These are phyloP conservation scores for Calliopsis andreniformis DNA, from an alignment of 1,140 invertebrate species.

Conservation along the genomic window DNA sequence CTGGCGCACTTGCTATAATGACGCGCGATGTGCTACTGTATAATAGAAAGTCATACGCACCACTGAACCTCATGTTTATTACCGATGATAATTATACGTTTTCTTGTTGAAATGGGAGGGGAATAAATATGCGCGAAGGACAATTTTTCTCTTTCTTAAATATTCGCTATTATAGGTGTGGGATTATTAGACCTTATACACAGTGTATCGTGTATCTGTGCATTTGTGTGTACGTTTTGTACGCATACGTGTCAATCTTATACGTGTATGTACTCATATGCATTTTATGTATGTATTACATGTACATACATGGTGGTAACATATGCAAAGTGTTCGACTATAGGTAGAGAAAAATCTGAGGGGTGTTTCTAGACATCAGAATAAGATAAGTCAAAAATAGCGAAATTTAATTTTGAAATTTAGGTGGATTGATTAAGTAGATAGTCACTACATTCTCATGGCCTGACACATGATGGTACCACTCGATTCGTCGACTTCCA, in stretches of 20 bases:
- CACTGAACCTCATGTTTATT: constrained; percentile 31
- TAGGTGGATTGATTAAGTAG: too few relatives aligned
- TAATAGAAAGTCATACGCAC: constrained; percentile 44
- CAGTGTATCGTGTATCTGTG: constrained; percentile 22
- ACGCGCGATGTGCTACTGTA: constrained; percentile 18
- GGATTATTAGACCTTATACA: constrained; percentile 48
- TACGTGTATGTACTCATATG: neutral
- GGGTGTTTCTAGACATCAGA: too few relatives aligned
- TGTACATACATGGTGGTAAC: neutral
- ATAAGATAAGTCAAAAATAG: too few relatives aligned
- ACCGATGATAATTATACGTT: constrained; percentile 30
- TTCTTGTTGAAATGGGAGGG: constrained; percentile 37
- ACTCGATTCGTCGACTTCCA: too few relatives aligned
- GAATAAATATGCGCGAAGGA: constrained; percentile 42
- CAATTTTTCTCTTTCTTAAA: constrained; percentile 40
- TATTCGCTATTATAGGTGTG: constrained; percentile 44
- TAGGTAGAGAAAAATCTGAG: too few relatives aligned
- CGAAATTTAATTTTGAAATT: too few relatives aligned
- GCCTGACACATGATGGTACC: too few relatives aligned
- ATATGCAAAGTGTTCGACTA: too few relatives aligned
- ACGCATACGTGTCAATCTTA: constrained; percentile 9
- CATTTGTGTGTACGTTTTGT: constrained; percentile 30
- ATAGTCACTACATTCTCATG: too few relatives aligned
- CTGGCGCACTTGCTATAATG: neutral
- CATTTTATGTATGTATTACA: neutral